These are phyloP conservation scores for Drosophila rhopaloa DNA, from an alignment of 1,140 invertebrate genomes.

Conservation along the genomic window DNA sequence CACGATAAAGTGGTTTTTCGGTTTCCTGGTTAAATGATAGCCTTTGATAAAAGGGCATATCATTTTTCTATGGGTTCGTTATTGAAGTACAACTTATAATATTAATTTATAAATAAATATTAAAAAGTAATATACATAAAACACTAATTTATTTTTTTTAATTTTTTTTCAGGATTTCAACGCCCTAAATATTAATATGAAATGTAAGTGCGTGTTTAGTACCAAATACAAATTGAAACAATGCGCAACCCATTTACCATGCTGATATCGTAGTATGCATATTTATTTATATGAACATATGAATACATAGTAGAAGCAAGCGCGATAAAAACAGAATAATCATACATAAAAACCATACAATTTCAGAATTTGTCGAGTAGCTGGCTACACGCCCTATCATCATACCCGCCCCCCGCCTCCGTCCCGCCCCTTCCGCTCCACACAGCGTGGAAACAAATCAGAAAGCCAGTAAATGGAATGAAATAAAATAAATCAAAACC, in stretches of 20 bases:
- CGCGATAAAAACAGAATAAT: constrained; percentile 20
- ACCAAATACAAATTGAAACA: background rate
- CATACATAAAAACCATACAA: constrained; percentile 1
- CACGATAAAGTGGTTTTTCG: too few relatives aligned
- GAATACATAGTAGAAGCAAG: constrained; percentile 4
- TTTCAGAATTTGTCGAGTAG: constrained; percentile 40
- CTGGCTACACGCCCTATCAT: constrained; percentile 26
- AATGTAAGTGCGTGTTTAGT: constrained; percentile 23
- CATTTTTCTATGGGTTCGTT: too few relatives aligned
- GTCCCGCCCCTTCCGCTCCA: constrained; percentile 27
- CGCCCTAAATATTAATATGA: constrained; percentile 7
- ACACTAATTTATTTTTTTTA: background rate
- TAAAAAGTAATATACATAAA: too few relatives aligned
- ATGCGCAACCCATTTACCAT: background rate
- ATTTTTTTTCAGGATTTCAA: constrained; percentile 15
- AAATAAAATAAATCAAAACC: constrained; percentile 27
- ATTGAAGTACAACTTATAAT: background rate
- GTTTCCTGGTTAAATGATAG: too few relatives aligned
- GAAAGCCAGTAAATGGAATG: constrained; percentile 32
- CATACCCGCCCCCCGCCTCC: constrained; percentile 27
- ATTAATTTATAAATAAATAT: background rate
- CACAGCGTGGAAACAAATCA: constrained; percentile 52
- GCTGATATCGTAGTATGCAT: constrained; percentile 21
- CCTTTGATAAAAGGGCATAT: too few relatives aligned
- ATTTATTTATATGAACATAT: background rate